phyloP scores from a whole-genome alignment of 2,888 invertebrate genomes.

The Perizoma affinitatum region DNA sequence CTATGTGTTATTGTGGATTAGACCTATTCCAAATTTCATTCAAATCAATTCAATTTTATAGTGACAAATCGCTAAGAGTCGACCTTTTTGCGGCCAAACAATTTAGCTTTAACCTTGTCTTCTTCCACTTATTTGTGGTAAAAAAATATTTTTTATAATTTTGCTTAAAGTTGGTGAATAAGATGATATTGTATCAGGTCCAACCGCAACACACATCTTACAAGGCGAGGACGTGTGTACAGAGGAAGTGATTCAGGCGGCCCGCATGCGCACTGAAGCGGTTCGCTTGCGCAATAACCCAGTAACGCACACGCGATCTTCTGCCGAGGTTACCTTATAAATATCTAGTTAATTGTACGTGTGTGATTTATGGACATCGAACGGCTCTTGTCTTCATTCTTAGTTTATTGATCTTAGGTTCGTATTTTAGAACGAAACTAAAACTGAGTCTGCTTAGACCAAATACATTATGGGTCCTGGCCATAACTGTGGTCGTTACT shows the following conservation, averaged over 20 bases:
- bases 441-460: too few relatives aligned
- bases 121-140: too few relatives aligned
- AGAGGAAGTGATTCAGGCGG: conserved; percentile 76
- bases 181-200: neutral
- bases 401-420: too few relatives aligned
- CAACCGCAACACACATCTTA: conserved; percentile 45
- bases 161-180: neutral
- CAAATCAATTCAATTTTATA: too few relatives aligned
- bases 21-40: too few relatives aligned
- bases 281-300: conserved; percentile 65
- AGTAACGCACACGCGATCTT: conserved; percentile 53
- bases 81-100: too few relatives aligned
- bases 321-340: conserved; percentile 42
- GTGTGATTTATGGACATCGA: conserved; percentile 26
- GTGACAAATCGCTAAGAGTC: too few relatives aligned
- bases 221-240: conserved; percentile 74
- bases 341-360: conserved; percentile 25
- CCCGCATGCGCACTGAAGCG: conserved; percentile 71
- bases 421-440: too few relatives aligned
- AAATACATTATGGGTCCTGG: too few relatives aligned
- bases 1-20: too few relatives aligned
- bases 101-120: too few relatives aligned
- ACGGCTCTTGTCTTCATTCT: neutral
- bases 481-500: neutral
- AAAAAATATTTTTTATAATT: too few relatives aligned